Evolutionary conservation across 2,797 vertebrate species (phyloP).

Genomic region (Mus caroli): DNA sequence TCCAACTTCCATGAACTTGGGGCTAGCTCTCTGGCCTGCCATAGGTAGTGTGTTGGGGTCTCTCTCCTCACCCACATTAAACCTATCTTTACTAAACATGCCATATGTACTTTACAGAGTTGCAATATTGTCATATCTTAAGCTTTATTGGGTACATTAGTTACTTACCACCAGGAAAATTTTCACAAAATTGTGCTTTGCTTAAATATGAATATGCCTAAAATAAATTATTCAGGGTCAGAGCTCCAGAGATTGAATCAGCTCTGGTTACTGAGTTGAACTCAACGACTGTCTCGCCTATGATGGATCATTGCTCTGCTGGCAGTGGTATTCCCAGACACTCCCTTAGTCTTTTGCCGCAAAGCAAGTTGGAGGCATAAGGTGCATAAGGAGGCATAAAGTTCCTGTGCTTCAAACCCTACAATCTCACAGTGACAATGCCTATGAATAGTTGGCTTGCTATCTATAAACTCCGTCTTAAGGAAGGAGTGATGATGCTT

Average conservation of each 20-base stretch:
- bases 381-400: not conserved
- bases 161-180: not conserved
- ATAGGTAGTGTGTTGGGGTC: not conserved
- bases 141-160: not conserved
- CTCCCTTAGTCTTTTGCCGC: not conserved
- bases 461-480: constrained; percentile 99
- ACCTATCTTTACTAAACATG: not conserved
- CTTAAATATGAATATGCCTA: not conserved
- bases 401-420: not conserved
- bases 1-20: not conserved
- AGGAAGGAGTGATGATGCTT: constrained; percentile 99
- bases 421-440: constrained; percentile 93
- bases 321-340: not conserved
- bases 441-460: constrained; percentile 99
- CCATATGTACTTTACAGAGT: not conserved
- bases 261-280: not conserved
- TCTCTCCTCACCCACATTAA: not conserved
- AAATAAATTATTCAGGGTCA: not conserved
- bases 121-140: not conserved
- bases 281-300: not conserved
- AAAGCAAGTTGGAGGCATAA: not conserved
- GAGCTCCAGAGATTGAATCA: not conserved
- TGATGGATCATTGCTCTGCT: not conserved
- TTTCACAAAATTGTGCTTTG: not conserved
- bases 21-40: not conserved